Percentiles rank a stretch among this genome's conserved stretches.
Conservation (phyloP, 2,888 invertebrate species). For the Buathra laborator region DNA sequence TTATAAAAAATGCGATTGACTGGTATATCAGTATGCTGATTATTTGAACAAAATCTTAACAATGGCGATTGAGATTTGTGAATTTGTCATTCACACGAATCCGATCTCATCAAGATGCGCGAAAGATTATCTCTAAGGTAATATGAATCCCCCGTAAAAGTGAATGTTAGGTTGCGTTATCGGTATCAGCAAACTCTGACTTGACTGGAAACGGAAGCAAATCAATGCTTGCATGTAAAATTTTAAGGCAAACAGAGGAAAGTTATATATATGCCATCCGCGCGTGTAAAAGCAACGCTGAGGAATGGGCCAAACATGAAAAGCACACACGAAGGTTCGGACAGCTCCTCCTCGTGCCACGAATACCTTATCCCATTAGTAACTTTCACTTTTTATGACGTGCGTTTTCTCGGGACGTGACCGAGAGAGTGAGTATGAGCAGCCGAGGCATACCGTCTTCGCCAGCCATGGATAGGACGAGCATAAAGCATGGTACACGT, state of each 20-base stretch:
- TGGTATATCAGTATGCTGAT: too few relatives aligned
- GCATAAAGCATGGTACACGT: not conserved
- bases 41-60: too few relatives aligned
- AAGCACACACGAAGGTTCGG: constrained; percentile 51
- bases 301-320: constrained; percentile 45
- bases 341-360: constrained; percentile 66
- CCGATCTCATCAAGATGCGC: too few relatives aligned
- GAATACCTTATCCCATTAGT: constrained; percentile 73
- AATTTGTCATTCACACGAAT: too few relatives aligned
- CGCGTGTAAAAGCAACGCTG: constrained; percentile 33
- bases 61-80: too few relatives aligned
- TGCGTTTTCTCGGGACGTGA: constrained; percentile 67
- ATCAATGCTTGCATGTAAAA: not conserved
- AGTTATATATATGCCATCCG: constrained; percentile 4
- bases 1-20: too few relatives aligned
- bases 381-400: constrained; percentile 74
- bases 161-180: too few relatives aligned
- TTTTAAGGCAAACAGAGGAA: constrained; percentile 33
- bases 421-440: constrained; percentile 50
- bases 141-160: too few relatives aligned
- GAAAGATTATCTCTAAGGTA: too few relatives aligned
- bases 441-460: not conserved
- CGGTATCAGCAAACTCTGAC: too few relatives aligned
- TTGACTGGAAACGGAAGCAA: not conserved
- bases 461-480: constrained; percentile 27